Evolutionary conservation across 1,140 invertebrate genomes (phyloP), one percentile per base, ranked within the genome.

Genomic region (Chionoecetes opilio): DNA sequence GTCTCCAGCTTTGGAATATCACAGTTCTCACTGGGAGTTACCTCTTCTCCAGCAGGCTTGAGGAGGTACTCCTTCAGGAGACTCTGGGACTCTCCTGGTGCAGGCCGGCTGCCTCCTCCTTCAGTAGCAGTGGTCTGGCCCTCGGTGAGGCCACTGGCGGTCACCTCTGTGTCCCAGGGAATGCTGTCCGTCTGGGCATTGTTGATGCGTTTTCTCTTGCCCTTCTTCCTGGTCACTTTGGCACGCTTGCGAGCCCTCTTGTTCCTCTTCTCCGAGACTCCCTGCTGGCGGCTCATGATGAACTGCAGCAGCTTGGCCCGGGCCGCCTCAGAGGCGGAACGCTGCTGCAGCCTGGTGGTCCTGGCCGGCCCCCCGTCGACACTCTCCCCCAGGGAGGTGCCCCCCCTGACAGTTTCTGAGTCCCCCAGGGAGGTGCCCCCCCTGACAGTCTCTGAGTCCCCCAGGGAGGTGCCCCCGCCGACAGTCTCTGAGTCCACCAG

Each of bases 21-120:
- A 95, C 84, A 92, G 53, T 92, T 87, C 17, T 92, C 89, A 37
- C 37, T 88, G 11, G 82, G 53, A 3, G 32, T 38, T 6, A 92
- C 87, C 53, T 95, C 94, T 29, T 92, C 94, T 41, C 91, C 94
- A 32, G 94, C 91, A 53, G 94, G 94, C 84, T 95, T 95, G 31
- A 95, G 31, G 26, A 95, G 94, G 34, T 95, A 95, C 38, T 95
- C 94, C 90, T 95, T 95, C 32, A 95, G 46, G 29, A 95, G 94
- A 87, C 35, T 75, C 87, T 91, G 87, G 9, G 87, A 88, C 90
- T 94, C 93, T 38, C 75, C 87, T 29, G 32, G n/a, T 34, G 75
- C 63, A 75, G 21, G 9, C 0, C 21, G 63, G 63, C 26, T 75
- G 38, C 34, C 21, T 31, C 14, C 91, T 75, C 34, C 75, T 1